Base-by-base conservation (phyloP, 2,797 vertebrate genomes). In the Etheostoma perlongum region DNA sequence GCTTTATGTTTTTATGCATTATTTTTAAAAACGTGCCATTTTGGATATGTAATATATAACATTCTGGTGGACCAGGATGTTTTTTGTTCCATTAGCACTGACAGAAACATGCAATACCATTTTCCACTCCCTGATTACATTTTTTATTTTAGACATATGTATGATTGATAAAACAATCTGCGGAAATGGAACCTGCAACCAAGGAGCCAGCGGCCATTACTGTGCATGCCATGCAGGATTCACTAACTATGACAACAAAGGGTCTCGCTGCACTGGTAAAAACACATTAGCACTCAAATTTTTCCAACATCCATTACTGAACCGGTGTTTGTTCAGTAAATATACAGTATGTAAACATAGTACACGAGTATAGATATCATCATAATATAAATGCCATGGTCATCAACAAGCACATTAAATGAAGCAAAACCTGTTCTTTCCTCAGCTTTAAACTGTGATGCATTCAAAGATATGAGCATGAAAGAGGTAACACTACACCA, bases 151-250 rank as follows among this genome's bases (percentile, higher is more conserved):
- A 94, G 94, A 91, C 75, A 68, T 86, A 44, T 94, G 92, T 83
- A 5, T 8, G 40, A 67, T 84, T 75, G 66, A 93, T 81, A 66
- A 68, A 12, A 85, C 82, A 67, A 84, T 92, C 66, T 95, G 94
- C 36, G 92, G 92, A 85, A 87, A 88, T 84, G 92, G 92, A 84
- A 86, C 71, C 66, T 94, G 93, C 72, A 71, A 80, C 59, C 70
- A 0, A 12, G 74, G 40, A 64, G 40, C 33, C 60, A 19, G 47
- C 0, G 78, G 91, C n/a, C 69, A 91, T 79, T 66, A 80, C 61
- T 95, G 94, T 78, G 40, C 47, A 7, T 95, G 94, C 58, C 67
- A 86, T 0, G 0, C 33, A 14, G 92, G 93, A 46, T 95, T 85
- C 79, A 93, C 89, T 42, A 92, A 95, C 90, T 93, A 92, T 44